A percentile compares a stretch with the other conserved stretches of the same genome.
These are phyloP conservation scores for Porites australiensis DNA, from an alignment of 64 coral and sea anemone genomes.

Conservation along the genomic window DNA sequence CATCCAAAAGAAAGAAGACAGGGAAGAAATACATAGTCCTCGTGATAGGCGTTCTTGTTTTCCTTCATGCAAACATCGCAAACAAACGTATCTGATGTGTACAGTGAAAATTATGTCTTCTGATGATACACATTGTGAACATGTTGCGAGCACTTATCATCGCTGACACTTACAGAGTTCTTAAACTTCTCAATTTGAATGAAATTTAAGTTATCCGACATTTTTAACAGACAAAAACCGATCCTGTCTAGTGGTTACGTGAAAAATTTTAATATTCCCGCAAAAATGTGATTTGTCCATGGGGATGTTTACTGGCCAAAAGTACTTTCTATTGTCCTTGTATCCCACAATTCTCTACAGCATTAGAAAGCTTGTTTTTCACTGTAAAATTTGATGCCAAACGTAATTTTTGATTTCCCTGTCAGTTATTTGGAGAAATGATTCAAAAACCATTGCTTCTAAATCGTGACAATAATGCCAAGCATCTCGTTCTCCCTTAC, in stretches of 20 bases:
- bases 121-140: constrained; percentile 33
- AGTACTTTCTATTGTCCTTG: not conserved
- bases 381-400: not conserved
- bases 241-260: not conserved
- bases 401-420: not conserved
- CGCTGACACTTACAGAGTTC: too few species aligned
- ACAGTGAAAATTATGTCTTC: constrained; percentile 33
- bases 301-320: constrained; percentile 29
- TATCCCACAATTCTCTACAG: constrained; percentile 54
- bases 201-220: too few species aligned
- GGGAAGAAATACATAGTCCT: too few species aligned
- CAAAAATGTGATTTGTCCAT: not conserved
- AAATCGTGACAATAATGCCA: too few species aligned
- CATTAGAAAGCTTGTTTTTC: constrained; percentile 46
- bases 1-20: too few species aligned
- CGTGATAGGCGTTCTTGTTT: not conserved
- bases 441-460: too few species aligned
- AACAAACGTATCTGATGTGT: constrained; percentile 27
- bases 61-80: constrained; percentile 28
- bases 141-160: constrained; percentile 41
- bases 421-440: too few species aligned
- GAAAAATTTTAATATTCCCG: not conserved
- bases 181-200: too few species aligned
- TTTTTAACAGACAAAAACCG: not conserved
- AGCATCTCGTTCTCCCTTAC: too few species aligned